Percentiles rank a stretch among this genome's conserved stretches.
Evolutionary conservation across 2,113 vertebrate species (phyloP).

Genomic region (Hippocampus guttulatus): DNA sequence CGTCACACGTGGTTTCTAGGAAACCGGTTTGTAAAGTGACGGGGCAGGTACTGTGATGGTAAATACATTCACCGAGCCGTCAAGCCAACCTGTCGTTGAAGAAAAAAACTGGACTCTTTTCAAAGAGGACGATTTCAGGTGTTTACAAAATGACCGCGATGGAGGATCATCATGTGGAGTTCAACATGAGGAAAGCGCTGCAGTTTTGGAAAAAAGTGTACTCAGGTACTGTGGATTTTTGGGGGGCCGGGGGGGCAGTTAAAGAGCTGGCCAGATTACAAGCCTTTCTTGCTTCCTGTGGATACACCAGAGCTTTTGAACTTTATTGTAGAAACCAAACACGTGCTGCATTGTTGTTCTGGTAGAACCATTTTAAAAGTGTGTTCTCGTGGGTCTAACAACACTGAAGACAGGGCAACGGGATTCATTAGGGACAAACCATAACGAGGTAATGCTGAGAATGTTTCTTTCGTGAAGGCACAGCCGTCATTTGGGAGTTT

Average conservation of each 20-base stretch:
- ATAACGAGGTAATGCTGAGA: not conserved
- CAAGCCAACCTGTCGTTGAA: conserved; percentile 2
- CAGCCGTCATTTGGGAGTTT: not conserved
- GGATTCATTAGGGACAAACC: not conserved
- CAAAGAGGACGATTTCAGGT: not conserved
- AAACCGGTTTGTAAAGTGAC: conserved; percentile 64
- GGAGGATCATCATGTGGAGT: not conserved
- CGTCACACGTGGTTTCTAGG: conserved; percentile 30
- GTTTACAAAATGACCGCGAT: conserved; percentile 14
- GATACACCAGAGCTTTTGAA: not conserved
- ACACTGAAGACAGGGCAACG: not conserved
- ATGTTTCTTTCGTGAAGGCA: too few species aligned
- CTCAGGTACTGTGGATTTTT: conserved; percentile 41
- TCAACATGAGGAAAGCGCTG: not conserved
- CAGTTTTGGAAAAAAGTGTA: conserved; percentile 13
- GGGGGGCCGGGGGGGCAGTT: not conserved
- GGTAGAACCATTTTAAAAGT: not conserved
- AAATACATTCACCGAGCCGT: conserved; percentile 10
- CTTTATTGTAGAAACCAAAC: not conserved
- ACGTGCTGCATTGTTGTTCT: not conserved
- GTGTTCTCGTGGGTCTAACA: not conserved
- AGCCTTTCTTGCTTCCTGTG: not conserved
- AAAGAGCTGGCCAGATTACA: not conserved
- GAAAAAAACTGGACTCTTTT: not conserved
- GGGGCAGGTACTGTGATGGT: not conserved